Evolutionary conservation across 2,888 invertebrate genomes (phyloP).

Genomic region (Volucella inflata): DNA sequence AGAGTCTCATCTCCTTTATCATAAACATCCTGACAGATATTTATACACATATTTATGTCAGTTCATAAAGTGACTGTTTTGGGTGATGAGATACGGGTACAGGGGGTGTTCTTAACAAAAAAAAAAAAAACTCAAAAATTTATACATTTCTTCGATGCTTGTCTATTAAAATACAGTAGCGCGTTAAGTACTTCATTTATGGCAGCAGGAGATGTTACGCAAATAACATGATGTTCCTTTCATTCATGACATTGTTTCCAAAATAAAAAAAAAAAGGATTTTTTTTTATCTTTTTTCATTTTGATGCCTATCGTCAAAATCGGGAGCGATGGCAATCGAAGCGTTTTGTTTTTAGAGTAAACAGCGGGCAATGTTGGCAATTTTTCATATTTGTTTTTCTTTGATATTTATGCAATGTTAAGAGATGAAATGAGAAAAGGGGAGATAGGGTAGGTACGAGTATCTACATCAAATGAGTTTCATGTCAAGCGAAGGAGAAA

Average conservation of each 20-base stretch:
- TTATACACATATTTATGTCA: slow-evolving; percentile 44
- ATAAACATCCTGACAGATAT: slow-evolving; percentile 55
- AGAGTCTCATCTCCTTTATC: slow-evolving; percentile 41
- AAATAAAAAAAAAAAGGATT: slow-evolving; percentile 3
- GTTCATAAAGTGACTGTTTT: slow-evolving; percentile 59
- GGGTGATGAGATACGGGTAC: slow-evolving; percentile 29
- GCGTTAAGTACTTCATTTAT: slow-evolving; percentile 4
- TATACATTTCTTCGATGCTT: slow-evolving; percentile 7
- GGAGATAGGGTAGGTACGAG: no score
- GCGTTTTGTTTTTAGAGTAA: neutral
- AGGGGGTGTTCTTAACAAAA: slow-evolving; percentile 22
- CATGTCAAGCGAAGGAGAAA: no score
- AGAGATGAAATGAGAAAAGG: no score
- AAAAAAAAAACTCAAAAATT: slow-evolving; percentile 19
- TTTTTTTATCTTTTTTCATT: no score
- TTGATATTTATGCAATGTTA: no score
- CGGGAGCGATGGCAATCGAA: slow-evolving; percentile 21
- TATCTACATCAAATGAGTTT: no score
- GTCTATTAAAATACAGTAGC: neutral
- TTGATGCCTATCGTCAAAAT: slow-evolving; percentile 32
- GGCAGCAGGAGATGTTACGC: slow-evolving; percentile 3
- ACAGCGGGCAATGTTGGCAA: slow-evolving; percentile 3
- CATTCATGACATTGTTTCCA: neutral
- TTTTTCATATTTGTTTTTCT: no score
- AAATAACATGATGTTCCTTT: slow-evolving; percentile 17